Evolutionary conservation across 1,140 invertebrate species (phyloP).

Genomic region (Chelonus insularis): DNA sequence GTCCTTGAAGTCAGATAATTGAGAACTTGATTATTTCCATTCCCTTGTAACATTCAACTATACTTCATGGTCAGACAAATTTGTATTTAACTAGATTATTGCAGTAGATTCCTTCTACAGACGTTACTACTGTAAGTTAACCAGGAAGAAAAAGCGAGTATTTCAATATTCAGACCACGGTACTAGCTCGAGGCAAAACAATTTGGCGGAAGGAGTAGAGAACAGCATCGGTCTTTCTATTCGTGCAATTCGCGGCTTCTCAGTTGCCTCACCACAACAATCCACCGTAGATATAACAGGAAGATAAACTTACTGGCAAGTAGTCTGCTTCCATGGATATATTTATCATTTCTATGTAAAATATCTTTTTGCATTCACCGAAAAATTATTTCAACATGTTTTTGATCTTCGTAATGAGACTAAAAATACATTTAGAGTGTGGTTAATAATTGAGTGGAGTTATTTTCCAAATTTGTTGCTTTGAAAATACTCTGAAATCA

Average conservation of each 20-base stretch:
- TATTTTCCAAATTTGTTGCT: no score
- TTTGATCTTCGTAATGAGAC: no score
- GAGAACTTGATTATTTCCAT: no score
- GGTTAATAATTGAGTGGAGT: no score
- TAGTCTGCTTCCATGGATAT: no score
- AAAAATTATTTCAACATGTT: no score
- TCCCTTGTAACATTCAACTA: no score
- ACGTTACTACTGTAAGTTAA: background rate
- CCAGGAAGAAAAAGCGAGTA: background rate
- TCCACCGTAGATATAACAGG: background rate
- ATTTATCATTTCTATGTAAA: no score
- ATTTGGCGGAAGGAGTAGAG: background rate
- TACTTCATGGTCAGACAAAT: slow-evolving; percentile 1
- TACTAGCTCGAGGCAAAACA: background rate
- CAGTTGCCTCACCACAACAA: background rate
- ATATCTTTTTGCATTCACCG: no score
- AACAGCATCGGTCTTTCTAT: background rate
- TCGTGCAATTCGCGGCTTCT: slow-evolving; percentile 10
- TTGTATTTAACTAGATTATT: slow-evolving; percentile 8
- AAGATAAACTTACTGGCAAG: background rate
- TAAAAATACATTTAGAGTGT: no score
- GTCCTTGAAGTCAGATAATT: no score
- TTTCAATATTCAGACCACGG: slow-evolving; percentile 7
- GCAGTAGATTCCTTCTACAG: background rate
- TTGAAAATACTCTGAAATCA: no score